Percentiles rank a stretch among this genome's conserved stretches.
phyloP scores from a whole-genome alignment of 37 sponge, comb jelly and placozoan species.

The Ephydatia muelleri region DNA sequence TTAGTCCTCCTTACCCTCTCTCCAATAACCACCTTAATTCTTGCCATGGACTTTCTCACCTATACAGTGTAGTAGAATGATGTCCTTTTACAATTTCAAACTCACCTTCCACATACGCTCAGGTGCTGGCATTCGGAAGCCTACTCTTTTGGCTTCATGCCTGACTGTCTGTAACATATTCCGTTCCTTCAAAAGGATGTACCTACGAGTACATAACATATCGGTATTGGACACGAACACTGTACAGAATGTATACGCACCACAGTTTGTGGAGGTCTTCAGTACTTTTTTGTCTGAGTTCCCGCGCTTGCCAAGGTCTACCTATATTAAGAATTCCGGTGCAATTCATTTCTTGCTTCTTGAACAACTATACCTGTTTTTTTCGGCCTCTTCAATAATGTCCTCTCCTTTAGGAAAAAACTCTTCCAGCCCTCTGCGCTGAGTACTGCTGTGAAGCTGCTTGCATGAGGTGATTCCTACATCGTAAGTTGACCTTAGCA shows the following conservation, averaged over 20 bases:
- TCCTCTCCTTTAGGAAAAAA: conserved; percentile 77
- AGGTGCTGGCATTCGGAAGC: conserved; percentile 70
- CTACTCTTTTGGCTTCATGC: conserved; percentile 63
- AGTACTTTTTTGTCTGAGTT: conserved; percentile 69
- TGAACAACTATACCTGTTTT: conserved; percentile 11
- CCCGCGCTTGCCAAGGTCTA: conserved; percentile 60
- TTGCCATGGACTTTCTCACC: conserved; percentile 81
- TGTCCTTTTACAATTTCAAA: neutral
- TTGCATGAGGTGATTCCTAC: neutral
- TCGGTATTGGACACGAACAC: too few species aligned
- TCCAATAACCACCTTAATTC: conserved; percentile 64
- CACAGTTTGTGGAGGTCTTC: conserved; percentile 82
- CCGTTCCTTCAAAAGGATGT: conserved; percentile 48
- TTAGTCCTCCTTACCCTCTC: conserved; percentile 69
- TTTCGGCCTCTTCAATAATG: conserved; percentile 69
- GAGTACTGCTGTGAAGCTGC: conserved; percentile 11
- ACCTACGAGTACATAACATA: conserved; percentile 17
- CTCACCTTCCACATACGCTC: conserved; percentile 66
- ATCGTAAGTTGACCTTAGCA: neutral
- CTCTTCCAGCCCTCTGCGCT: conserved; percentile 65
- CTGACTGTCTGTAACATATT: conserved; percentile 50
- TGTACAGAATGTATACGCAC: conserved; percentile 19
- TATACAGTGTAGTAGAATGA: neutral
- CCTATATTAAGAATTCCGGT: neutral
- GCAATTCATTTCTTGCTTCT: neutral